Evolutionary conservation across 1,140 invertebrate genomes (phyloP), one percentile per base, ranked within the genome.

Genomic region (Zaprionus taronus): DNA sequence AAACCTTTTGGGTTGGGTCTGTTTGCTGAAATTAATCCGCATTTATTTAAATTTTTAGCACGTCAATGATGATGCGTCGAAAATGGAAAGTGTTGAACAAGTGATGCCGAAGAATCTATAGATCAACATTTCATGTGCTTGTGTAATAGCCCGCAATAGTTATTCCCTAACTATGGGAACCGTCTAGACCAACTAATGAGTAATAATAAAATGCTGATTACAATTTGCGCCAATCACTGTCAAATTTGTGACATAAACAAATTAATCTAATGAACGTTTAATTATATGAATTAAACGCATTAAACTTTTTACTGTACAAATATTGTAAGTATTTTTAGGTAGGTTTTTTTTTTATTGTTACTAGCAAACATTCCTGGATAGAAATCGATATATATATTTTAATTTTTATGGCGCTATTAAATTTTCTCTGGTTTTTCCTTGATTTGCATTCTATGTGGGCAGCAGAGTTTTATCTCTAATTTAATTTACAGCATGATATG

Each of bases 31-130:
- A 56, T 41, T 53, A 24, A 26, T 67, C 58, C 38, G 41, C 55
- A 64, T 64, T 75, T 75, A 69, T 62, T 67, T 61, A 74, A 74
- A 74, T 56, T 49, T 71, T 71, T 75, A 70, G 60, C 72, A 75
- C 72, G 2, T 36, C 14, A n/a, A 4, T 38, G 38, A 72, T 66
- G 70, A 64, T 65, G 36, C 6, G 7, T 36, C 34, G 11, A 63
- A 73, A 75, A 75, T 75, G 72, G 72, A 75, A 75, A 75, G 72
- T 75, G 26, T 7, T 7, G 26, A 28, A 28, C 6, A 28, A 28
- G 26, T 31, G 24, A 36, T 70, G 20, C 3, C 20, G 5, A 14
- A 34, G 58, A 31, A 60, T 22, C 4, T 17, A 9, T 5, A 20
- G 11, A 11, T 12, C n/a, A 2, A 1, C 31, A 34, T 24, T 17